Evolutionary conservation across 2,113 vertebrate species (phyloP), one percentile per base, ranked within the genome.

Genomic region (Myrmophylax atrothorax): DNA sequence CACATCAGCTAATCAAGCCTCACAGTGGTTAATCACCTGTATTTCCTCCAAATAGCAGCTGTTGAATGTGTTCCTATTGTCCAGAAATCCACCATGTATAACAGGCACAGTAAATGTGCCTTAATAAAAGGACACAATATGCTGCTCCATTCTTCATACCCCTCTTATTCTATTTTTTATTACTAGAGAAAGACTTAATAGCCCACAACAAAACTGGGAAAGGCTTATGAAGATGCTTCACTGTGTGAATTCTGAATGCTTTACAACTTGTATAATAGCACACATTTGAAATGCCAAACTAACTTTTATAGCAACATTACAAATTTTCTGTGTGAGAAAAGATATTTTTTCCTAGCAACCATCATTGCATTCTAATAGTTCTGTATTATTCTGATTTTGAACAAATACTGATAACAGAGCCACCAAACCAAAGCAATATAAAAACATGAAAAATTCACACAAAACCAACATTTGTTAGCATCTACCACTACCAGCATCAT

Each of bases 251-350:
- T 84, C 24, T 38, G 26, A 84, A 70, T 0, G 3, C 19, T 20
- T 6, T 0, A 0, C 25, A 37, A 37, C 47, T 50, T 38, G 7
- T 18, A 37, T 29, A 49, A 0, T 6, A 19, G 14, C 18, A 58
- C 12, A 10, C 22, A 24, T 3, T 6, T 33, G 7, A 90, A 92
- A 86, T 4, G 9, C 7, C 28, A 73, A 52, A 14, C 3, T n/a
- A 49, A 35, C 35, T 79, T 49, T 58, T 47, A 26, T 19, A 67
- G 42, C 29, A 66, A 38, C 4, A 5, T 10, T 24, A 67, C 1
- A 1, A 42, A 31, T 77, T 56, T 81, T 60, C 18, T 23, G 17
- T 29, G 24, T 38, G 9, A 68, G 24, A 33, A 44, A 60, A n/a
- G 15, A 26, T 0, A 44, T 37, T 58, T 81, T 92, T 53, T 25